Conservation (phyloP, 2,888 invertebrate species). For the Acleris emargana region DNA sequence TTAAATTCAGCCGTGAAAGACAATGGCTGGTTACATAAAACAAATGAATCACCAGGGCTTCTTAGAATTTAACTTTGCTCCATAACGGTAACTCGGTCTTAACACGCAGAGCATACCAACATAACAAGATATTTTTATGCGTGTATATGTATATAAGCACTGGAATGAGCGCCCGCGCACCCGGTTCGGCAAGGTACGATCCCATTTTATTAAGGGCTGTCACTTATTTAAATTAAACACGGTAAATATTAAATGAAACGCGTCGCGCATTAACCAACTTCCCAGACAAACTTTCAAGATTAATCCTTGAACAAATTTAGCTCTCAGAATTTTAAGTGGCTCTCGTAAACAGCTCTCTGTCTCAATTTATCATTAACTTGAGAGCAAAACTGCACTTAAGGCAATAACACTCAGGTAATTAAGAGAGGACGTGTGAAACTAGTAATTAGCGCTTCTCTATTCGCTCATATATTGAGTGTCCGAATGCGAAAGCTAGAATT, state of each 20-base stretch:
- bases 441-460: too few relatives aligned
- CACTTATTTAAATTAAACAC: constrained; percentile 14
- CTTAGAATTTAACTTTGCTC: constrained; percentile 6
- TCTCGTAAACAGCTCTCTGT: constrained; percentile 17
- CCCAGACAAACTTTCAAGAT: constrained; percentile 15
- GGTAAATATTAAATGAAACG: constrained; percentile 11
- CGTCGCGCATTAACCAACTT: constrained; percentile 11
- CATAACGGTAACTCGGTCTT: constrained; percentile 7
- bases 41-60: constrained; percentile 10
- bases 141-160: background rate
- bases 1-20: background rate
- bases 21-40: background rate
- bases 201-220: constrained; percentile 5
- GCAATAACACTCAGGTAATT: too few relatives aligned
- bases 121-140: constrained; percentile 8
- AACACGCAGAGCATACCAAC: constrained; percentile 3
- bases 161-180: constrained; percentile 40
- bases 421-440: too few relatives aligned
- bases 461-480: too few relatives aligned
- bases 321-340: constrained; percentile 18
- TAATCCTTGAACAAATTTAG: constrained; percentile 11
- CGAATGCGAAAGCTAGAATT: too few relatives aligned
- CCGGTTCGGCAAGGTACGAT: constrained; percentile 1
- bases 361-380: constrained; percentile 14
- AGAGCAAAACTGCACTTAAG: constrained; percentile 7